These are phyloP conservation scores for Epinotia ramella DNA, from an alignment of 2,888 invertebrate genomes.

Conservation along the genomic window DNA sequence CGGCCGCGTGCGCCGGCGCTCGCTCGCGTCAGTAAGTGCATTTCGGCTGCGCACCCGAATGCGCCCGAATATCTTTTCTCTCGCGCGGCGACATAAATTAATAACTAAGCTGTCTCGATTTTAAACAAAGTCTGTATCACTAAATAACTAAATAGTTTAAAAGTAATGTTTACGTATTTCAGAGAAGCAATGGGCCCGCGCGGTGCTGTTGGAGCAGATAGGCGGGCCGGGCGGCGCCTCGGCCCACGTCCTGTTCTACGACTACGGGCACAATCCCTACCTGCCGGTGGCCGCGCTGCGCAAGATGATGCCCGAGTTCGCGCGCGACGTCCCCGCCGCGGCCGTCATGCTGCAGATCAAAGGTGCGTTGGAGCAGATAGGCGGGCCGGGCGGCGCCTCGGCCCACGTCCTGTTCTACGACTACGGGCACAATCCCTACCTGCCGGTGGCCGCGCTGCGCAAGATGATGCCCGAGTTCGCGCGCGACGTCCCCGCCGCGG, in stretches of 20 bases:
- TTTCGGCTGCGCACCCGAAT: too few relatives aligned
- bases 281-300: conserved; percentile 60
- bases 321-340: conserved; percentile 58
- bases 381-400: conserved; percentile 57
- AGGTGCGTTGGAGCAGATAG: conserved; percentile 51
- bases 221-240: conserved; percentile 57
- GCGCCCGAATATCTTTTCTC: too few relatives aligned
- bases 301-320: conserved; percentile 73
- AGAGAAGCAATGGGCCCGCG: conserved; percentile 68
- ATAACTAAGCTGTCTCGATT: too few relatives aligned
- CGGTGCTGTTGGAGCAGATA: conserved; percentile 60
- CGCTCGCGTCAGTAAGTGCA: too few relatives aligned
- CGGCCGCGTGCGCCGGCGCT: too few relatives aligned
- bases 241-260: conserved; percentile 61
- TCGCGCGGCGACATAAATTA: too few relatives aligned
- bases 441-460: conserved; percentile 58
- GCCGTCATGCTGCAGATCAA: conserved; percentile 57
- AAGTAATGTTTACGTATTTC: neutral
- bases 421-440: conserved; percentile 62
- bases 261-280: conserved; percentile 64
- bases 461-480: conserved; percentile 74
- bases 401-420: conserved; percentile 64
- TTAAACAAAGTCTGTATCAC: too few relatives aligned
- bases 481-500: conserved; percentile 58
- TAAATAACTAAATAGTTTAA: too few relatives aligned